Conservation (phyloP, 2,888 invertebrate genomes). For the Nematopogon swammerdamellus region DNA sequence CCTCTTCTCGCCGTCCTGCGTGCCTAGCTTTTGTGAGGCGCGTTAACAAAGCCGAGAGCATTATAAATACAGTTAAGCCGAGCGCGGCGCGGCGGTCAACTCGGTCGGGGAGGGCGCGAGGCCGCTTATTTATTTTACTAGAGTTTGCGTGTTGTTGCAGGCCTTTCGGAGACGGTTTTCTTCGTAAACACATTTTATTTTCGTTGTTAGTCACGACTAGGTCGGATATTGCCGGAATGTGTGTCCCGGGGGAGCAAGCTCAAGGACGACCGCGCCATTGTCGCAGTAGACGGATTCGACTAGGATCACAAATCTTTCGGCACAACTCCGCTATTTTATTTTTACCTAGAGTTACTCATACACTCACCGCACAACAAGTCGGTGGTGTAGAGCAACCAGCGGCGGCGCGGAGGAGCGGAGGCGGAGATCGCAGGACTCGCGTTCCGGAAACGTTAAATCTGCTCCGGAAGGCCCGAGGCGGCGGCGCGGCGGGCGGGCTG, state of each 20-base stretch:
- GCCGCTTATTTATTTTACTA: not conserved
- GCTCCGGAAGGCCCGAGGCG: not conserved
- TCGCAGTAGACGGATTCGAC: too few species aligned
- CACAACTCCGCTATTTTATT: too few species aligned
- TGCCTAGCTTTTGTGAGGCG: not conserved
- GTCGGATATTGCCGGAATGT: too few species aligned
- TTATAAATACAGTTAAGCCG: not conserved
- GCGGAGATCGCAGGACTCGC: not conserved
- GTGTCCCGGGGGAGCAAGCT: too few species aligned
- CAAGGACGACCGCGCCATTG: too few species aligned
- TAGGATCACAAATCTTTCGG: too few species aligned
- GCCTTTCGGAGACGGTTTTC: not conserved
- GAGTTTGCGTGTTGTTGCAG: not conserved
- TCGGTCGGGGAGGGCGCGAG: not conserved
- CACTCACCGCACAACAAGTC: too few species aligned
- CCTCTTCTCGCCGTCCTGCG: too few species aligned
- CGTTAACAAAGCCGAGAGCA: not conserved
- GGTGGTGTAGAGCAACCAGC: too few species aligned
- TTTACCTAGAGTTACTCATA: too few species aligned
- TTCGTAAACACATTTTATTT: not conserved
- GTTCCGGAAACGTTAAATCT: not conserved
- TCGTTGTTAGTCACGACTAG: not conserved
- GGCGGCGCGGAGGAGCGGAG: too few species aligned
- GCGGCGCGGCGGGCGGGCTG: not conserved
- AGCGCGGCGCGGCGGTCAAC: not conserved